These are phyloP conservation scores for Myopa tessellatipennis DNA, from an alignment of 2,888 invertebrate genomes.

Conservation along the genomic window DNA sequence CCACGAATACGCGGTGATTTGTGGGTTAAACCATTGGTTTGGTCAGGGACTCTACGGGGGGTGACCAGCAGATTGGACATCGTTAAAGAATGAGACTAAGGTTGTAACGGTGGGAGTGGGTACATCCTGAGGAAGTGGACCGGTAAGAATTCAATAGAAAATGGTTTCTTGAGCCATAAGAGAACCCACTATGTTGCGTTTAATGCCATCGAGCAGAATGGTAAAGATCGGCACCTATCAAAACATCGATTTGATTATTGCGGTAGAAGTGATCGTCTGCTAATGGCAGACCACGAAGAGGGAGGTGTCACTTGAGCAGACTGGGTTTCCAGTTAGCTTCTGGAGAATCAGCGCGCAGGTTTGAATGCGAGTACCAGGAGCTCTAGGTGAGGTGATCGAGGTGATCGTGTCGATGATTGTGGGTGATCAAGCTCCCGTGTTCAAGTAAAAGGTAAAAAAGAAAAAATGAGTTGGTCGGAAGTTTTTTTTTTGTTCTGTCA, in stretches of 20 bases:
- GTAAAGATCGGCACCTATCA: not conserved
- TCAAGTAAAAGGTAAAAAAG: too few species aligned
- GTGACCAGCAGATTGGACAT: too few species aligned
- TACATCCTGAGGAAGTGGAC: not conserved
- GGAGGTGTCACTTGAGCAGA: not conserved
- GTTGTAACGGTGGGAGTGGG: not conserved
- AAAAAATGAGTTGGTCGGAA: too few species aligned
- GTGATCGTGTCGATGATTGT: not conserved
- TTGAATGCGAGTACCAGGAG: not conserved
- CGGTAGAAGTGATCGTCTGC: not conserved
- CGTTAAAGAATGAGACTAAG: not conserved
- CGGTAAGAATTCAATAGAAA: not conserved
- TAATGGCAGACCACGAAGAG: not conserved
- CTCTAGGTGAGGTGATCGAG: not conserved
- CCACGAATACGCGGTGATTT: too few species aligned
- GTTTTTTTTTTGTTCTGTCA: too few species aligned
- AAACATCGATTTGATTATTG: not conserved
- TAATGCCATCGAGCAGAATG: not conserved
- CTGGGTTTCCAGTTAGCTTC: not conserved
- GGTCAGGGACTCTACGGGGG: too few species aligned
- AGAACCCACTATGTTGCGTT: not conserved
- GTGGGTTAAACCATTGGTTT: too few species aligned
- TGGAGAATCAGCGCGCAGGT: not conserved
- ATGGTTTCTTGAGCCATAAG: not conserved
- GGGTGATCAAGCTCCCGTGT: not conserved